Percentiles rank a stretch among this genome's conserved stretches.
Evolutionary conservation across 2,888 invertebrate species (phyloP).

Genomic region (Leptura quadrifasciata): DNA sequence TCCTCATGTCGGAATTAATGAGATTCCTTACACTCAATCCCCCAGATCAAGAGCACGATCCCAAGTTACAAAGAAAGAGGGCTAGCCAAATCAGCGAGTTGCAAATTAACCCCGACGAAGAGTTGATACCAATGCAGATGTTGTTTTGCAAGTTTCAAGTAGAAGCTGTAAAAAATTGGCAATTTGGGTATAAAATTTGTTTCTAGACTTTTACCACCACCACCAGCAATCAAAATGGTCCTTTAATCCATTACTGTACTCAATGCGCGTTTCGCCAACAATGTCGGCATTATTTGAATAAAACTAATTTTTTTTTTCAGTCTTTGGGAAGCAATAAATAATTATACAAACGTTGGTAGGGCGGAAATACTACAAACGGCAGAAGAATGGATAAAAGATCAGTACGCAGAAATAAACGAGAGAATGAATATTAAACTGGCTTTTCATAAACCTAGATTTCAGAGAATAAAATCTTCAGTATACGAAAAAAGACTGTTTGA

Average conservation of each 20-base stretch:
- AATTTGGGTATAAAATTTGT: conserved; percentile 62
- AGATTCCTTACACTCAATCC: conserved; percentile 61
- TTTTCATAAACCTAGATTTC: conserved; percentile 58
- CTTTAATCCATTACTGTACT: too few relatives aligned
- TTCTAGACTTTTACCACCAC: too few relatives aligned
- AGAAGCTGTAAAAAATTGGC: conserved; percentile 67
- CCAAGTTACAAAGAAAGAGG: conserved; percentile 59
- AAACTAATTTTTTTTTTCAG: conserved; percentile 47
- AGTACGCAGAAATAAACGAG: conserved; percentile 54
- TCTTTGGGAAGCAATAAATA: conserved; percentile 64
- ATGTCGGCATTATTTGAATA: background rate
- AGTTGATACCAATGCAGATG: conserved; percentile 61
- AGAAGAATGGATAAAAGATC: conserved; percentile 56
- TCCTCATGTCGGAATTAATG: conserved; percentile 62
- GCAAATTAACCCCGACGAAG: conserved; percentile 54
- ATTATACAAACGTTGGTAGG: conserved; percentile 58
- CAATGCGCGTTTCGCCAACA: background rate
- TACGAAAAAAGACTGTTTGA: conserved; percentile 64
- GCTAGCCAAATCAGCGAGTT: conserved; percentile 57
- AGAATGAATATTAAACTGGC: conserved; percentile 59
- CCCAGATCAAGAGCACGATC: conserved; percentile 58
- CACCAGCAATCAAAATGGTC: too few relatives aligned
- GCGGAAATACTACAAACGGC: conserved; percentile 57
- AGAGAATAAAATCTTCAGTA: conserved; percentile 58
- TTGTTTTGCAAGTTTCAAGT: conserved; percentile 63